A percentile compares a stretch with the other conserved stretches of the same genome.
These are phyloP conservation scores for Poliocrania exsul DNA, from an alignment of 2,797 vertebrate genomes.

Conservation along the genomic window DNA sequence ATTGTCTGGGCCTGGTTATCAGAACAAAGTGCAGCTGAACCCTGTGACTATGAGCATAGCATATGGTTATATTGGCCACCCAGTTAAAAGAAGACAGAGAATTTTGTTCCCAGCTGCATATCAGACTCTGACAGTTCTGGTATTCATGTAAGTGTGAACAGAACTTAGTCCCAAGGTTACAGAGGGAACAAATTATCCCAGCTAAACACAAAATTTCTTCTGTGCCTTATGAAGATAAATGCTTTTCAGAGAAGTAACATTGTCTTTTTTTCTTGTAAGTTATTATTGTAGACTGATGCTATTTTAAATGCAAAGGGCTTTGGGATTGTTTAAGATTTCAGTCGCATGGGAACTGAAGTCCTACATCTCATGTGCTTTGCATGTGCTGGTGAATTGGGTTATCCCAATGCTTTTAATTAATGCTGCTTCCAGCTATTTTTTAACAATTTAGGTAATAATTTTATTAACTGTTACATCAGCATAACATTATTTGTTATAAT, in stretches of 20 bases:
- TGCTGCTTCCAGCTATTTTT: conserved; percentile 60
- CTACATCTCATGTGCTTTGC: conserved; percentile 57
- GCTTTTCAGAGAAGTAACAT: background rate
- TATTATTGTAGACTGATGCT: background rate
- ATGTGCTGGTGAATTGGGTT: conserved; percentile 42
- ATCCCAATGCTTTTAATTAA: conserved; percentile 61
- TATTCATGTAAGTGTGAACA: background rate
- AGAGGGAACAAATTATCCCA: background rate
- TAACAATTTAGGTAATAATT: conserved; percentile 40
- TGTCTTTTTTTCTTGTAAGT: background rate
- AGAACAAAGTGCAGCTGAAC: background rate
- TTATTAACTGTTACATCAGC: conserved; percentile 65
- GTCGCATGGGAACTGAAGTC: background rate
- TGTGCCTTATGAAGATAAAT: background rate
- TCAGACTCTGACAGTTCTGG: background rate
- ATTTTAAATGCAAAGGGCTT: conserved; percentile 18
- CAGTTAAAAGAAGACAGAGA: background rate
- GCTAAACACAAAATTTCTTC: background rate
- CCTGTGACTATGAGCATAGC: background rate
- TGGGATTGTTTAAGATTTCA: background rate
- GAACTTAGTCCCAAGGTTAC: background rate
- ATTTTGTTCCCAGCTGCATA: background rate
- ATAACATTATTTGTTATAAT: conserved; percentile 64
- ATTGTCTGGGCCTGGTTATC: background rate
- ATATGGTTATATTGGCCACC: background rate